Evolutionary conservation across 2,797 vertebrate genomes (phyloP), one percentile per base, ranked within the genome.

Genomic region (Setipinna tenuifilis): DNA sequence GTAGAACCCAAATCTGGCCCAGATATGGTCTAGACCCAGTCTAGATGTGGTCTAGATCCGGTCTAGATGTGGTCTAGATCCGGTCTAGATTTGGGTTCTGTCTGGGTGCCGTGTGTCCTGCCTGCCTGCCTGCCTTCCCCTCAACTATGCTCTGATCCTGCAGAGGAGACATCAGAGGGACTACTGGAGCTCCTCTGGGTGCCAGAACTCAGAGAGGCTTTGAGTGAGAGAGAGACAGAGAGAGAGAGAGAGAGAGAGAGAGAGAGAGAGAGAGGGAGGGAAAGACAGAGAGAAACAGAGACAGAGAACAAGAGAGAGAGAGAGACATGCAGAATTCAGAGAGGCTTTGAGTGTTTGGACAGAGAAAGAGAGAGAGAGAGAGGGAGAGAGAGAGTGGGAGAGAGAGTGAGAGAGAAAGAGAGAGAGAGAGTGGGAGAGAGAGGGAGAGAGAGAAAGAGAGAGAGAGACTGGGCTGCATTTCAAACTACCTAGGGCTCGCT

Each of bases 311-410:
- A 54, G 50, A 54, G 50, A 54, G 50, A 54, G 50, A 54, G 50
- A 54, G 50, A 54, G 50, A 54, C n/a, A n/a, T 41, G 16, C 17
- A n/a, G 58, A 65, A n/a, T 1, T 10, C 61, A 3, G 0, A 71
- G 28, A 68, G 86, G 78, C 50, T 89, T 85, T 82, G 88, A 87
- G 85, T 83, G 65, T 71, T 25, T 71, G 65, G 5, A 41, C 2
- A 41, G 35, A 41, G 35, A 41, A 5, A 41, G 35, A 41, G 50
- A 54, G 50, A 54, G 7, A 54, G 50, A 54, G 2, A 54, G 7
- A 54, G 50, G 9, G 50, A 54, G 50, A 54, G 50, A 54, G 50
- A 54, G 50, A 54, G 50, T 3, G 50, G 9, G 50, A 54, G 68
- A 84, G 86, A 87, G 81, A 58, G 85, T 2, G 35, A 41, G 35